A percentile compares a stretch with the other conserved stretches of the same genome.
These are phyloP conservation scores for Stenichneumon culpator DNA, from an alignment of 2,888 invertebrate genomes.

Conservation along the genomic window DNA sequence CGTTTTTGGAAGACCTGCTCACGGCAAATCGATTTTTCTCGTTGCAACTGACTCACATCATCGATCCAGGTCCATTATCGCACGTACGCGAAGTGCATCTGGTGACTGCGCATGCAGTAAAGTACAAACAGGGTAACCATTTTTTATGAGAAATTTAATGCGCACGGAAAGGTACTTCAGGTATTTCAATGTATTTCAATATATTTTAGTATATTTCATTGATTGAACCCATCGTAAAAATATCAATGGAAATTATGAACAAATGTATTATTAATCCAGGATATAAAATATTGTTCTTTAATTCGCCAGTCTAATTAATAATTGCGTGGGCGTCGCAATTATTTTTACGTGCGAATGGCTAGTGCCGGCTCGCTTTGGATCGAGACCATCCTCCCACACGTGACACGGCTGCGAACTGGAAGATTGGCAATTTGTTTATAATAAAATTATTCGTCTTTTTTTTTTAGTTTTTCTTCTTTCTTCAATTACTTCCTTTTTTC, in stretches of 20 bases:
- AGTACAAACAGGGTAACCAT: background rate
- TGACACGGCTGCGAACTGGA: background rate
- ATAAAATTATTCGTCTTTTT: background rate
- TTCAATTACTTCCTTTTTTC: background rate
- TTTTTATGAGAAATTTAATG: background rate
- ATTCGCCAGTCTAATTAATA: no score
- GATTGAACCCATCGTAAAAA: no score
- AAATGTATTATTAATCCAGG: no score
- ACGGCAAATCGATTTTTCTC: slow-evolving; percentile 25
- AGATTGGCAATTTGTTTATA: background rate
- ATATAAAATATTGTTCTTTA: no score
- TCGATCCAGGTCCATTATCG: slow-evolving; percentile 37
- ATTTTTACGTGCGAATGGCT: no score
- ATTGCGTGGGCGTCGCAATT: no score
- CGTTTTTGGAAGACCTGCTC: slow-evolving; percentile 31
- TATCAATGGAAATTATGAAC: no score
- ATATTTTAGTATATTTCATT: background rate
- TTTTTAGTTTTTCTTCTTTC: background rate
- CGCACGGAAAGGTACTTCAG: background rate
- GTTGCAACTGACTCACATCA: slow-evolving; percentile 14
- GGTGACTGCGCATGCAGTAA: background rate
- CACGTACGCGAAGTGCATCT: background rate
- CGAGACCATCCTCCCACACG: background rate
- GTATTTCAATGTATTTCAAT: background rate
- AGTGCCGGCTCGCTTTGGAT: background rate